phyloP scores from a whole-genome alignment of 2,888 invertebrate species.

The Microchrysa polita region DNA sequence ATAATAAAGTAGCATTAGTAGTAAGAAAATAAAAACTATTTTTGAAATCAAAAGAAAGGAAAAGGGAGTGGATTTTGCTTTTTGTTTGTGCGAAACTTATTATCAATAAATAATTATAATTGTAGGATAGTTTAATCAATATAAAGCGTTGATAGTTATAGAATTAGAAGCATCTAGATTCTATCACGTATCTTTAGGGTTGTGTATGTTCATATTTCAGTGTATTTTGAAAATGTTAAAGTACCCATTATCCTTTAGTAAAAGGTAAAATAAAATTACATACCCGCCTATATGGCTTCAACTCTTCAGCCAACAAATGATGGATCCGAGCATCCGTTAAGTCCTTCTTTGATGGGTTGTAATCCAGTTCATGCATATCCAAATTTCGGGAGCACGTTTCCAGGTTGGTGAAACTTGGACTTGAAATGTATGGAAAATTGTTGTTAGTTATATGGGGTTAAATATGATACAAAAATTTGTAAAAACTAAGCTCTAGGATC shows the following conservation, averaged over 20 bases:
- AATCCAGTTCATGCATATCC: conserved; percentile 93
- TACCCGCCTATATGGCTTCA: conserved; percentile 88
- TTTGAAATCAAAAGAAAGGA: background rate
- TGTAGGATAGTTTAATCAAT: background rate
- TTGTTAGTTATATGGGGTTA: no score
- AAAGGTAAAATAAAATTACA: conserved; percentile 58
- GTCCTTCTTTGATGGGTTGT: conserved; percentile 91
- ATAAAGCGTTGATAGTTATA: background rate
- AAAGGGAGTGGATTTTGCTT: background rate
- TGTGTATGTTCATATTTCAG: background rate
- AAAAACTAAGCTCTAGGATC: no score
- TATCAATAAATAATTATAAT: background rate
- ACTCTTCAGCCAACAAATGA: conserved; percentile 88
- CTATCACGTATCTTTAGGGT: no score
- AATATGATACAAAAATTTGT: no score
- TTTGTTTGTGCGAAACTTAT: conserved; percentile 22
- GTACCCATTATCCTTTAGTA: background rate
- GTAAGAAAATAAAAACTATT: background rate
- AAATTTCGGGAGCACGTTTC: conserved; percentile 89
- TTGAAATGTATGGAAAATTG: conserved; percentile 56
- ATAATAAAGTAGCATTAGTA: no score
- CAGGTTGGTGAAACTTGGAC: conserved; percentile 85
- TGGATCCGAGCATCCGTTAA: conserved; percentile 94
- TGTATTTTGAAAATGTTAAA: background rate
- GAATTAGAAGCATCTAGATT: no score